Evolutionary conservation across 2,797 vertebrate species (phyloP).

Genomic region (Falco rusticolus): DNA sequence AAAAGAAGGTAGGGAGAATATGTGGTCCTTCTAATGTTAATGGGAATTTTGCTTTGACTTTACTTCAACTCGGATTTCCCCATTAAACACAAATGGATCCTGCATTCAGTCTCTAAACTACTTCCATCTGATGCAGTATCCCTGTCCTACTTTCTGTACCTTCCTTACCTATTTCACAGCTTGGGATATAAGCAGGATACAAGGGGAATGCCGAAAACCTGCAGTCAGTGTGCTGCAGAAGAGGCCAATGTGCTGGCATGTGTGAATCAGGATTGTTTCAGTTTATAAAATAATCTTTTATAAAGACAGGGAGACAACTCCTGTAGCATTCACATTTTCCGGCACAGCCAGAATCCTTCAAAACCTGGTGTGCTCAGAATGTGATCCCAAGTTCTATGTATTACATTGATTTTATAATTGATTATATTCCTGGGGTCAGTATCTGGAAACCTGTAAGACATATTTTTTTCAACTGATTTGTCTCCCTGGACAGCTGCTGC

Average conservation of each 20-base stretch:
- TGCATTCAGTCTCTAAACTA: neutral
- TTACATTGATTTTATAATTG: slow-evolving; percentile 72
- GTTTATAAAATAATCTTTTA: neutral
- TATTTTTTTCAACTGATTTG: slow-evolving; percentile 69
- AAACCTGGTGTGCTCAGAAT: slow-evolving; percentile 29
- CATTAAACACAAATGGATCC: neutral
- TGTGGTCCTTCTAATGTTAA: neutral
- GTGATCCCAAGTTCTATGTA: slow-evolving; percentile 44
- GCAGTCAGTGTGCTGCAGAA: neutral
- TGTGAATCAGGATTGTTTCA: neutral
- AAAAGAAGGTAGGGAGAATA: neutral
- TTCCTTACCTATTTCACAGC: neutral
- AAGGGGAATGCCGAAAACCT: neutral
- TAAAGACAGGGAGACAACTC: neutral
- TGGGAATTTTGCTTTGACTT: neutral
- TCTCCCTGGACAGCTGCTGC: slow-evolving; percentile 59
- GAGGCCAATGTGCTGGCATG: neutral
- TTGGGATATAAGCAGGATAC: neutral
- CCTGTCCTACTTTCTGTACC: neutral
- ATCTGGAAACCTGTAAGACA: slow-evolving; percentile 63
- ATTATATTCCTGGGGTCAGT: slow-evolving; percentile 63
- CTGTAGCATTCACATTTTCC: slow-evolving; percentile 11
- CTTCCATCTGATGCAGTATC: neutral
- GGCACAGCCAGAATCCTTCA: slow-evolving; percentile 36
- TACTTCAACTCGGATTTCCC: neutral